Conservation (phyloP, 2,888 invertebrate genomes). For the Euphydryas editha region DNA sequence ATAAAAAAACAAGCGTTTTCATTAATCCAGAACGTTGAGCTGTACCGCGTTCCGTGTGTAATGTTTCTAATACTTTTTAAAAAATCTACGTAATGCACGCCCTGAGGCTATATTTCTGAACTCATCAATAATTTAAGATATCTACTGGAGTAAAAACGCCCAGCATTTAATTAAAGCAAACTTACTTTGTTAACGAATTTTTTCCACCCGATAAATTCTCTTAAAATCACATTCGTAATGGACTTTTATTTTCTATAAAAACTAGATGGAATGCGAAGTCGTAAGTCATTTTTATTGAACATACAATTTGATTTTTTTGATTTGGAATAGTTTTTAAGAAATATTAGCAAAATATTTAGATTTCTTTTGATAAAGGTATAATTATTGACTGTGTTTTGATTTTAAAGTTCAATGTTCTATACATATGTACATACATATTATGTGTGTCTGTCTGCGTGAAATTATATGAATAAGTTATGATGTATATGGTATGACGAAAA, state of each 20-base stretch:
- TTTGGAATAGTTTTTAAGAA: conserved; percentile 17
- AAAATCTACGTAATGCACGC: conserved; percentile 4
- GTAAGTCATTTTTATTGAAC: conserved; percentile 35
- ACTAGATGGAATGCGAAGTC: conserved; percentile 31
- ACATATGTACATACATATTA: too few relatives aligned
- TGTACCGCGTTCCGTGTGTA: too few relatives aligned
- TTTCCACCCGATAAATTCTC: conserved; percentile 25
- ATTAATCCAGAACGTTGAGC: too few relatives aligned
- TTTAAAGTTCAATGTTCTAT: too few relatives aligned
- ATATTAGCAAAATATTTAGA: conserved; percentile 25
- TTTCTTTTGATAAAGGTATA: conserved; percentile 2
- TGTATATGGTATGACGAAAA: too few relatives aligned
- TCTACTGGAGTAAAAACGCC: conserved; percentile 17
- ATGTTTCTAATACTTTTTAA: neutral
- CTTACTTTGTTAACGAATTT: conserved; percentile 27
- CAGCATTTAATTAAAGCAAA: conserved; percentile 19
- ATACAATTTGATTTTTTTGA: conserved; percentile 32
- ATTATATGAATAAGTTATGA: too few relatives aligned
- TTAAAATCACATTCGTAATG: neutral
- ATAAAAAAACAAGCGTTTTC: too few relatives aligned
- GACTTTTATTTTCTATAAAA: conserved; percentile 18
- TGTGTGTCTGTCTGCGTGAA: too few relatives aligned
- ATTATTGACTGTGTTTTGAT: too few relatives aligned
- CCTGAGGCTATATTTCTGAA: neutral
- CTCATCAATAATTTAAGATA: conserved; percentile 10